Evolutionary conservation across 1,140 invertebrate species (phyloP).

Genomic region (Zaprionus ghesquierei): DNA sequence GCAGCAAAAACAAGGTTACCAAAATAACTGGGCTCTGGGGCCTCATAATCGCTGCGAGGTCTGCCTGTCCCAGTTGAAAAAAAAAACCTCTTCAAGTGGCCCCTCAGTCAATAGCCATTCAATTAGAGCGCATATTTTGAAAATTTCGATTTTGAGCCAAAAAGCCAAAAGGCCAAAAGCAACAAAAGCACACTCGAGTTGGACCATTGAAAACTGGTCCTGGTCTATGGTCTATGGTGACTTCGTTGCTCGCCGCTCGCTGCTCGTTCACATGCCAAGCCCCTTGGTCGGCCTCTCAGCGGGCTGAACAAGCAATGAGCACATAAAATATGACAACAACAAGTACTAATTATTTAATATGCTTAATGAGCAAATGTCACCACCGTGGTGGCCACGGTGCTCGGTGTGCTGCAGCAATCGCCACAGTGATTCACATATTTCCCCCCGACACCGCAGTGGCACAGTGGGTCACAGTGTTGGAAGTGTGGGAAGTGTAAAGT

Average conservation of each 20-base stretch:
- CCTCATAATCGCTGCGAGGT: not conserved
- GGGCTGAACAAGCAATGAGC: conserved; percentile 59
- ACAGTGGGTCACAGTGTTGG: conserved; percentile 37
- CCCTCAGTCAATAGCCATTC: conserved; percentile 46
- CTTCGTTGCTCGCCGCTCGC: not conserved
- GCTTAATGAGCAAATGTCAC: conserved; percentile 77
- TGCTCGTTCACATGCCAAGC: not conserved
- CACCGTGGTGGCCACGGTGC: conserved; percentile 55
- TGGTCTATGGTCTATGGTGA: conserved; percentile 22
- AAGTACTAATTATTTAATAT: conserved; percentile 78
- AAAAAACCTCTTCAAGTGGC: not conserved
- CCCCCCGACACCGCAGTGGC: not conserved
- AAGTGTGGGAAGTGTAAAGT: no score
- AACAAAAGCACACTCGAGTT: conserved; percentile 15
- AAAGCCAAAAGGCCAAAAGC: conserved; percentile 43
- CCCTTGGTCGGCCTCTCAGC: conserved; percentile 57
- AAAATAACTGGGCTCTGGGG: not conserved
- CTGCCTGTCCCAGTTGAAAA: not conserved
- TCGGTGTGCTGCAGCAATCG: conserved; percentile 5
- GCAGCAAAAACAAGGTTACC: not conserved
- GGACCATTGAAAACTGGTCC: conserved; percentile 58
- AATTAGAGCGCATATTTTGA: conserved; percentile 50
- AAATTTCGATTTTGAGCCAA: conserved; percentile 3
- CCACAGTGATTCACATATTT: conserved; percentile 28
- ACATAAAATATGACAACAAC: conserved; percentile 76